phyloP scores from a whole-genome alignment of 1,140 invertebrate species.

The Cydia fagiglandana region DNA sequence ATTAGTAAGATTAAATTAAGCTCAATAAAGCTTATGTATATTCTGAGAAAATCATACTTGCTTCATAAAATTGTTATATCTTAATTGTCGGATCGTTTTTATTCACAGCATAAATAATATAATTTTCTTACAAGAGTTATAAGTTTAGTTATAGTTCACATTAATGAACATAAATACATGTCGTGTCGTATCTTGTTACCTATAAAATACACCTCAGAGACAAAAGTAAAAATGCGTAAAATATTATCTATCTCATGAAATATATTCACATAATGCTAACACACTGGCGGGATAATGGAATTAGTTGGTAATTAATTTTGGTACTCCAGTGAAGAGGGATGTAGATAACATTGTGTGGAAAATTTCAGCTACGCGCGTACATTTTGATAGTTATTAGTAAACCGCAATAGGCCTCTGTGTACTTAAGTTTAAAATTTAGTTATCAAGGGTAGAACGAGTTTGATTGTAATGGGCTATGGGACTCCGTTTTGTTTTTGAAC shows the following conservation, averaged over 20 bases:
- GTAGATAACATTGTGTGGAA: slow-evolving; percentile 30
- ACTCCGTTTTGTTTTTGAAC: background rate
- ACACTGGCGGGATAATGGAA: slow-evolving; percentile 47
- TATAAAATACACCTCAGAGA: too few species aligned
- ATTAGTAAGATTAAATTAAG: too few species aligned
- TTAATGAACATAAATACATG: too few species aligned
- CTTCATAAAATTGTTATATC: too few species aligned
- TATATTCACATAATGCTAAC: slow-evolving; percentile 26
- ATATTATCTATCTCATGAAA: slow-evolving; percentile 7
- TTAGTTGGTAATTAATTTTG: slow-evolving; percentile 60
- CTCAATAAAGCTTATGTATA: too few species aligned
- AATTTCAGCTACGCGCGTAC: slow-evolving; percentile 20
- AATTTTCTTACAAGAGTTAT: too few species aligned
- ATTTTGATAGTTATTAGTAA: slow-evolving; percentile 30
- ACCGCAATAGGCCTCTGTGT: slow-evolving; percentile 15
- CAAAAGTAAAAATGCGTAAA: background rate
- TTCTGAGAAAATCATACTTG: too few species aligned
- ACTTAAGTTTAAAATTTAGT: slow-evolving; percentile 23
- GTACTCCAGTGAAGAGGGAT: slow-evolving; percentile 34
- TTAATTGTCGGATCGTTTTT: too few species aligned
- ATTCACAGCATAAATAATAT: too few species aligned
- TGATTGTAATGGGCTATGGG: slow-evolving; percentile 20
- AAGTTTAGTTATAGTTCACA: too few species aligned
- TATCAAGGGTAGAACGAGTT: slow-evolving; percentile 26
- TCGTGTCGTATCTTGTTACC: too few species aligned